Evolutionary conservation across 2,113 vertebrate genomes (phyloP).

Genomic region (Theristicus caerulescens): DNA sequence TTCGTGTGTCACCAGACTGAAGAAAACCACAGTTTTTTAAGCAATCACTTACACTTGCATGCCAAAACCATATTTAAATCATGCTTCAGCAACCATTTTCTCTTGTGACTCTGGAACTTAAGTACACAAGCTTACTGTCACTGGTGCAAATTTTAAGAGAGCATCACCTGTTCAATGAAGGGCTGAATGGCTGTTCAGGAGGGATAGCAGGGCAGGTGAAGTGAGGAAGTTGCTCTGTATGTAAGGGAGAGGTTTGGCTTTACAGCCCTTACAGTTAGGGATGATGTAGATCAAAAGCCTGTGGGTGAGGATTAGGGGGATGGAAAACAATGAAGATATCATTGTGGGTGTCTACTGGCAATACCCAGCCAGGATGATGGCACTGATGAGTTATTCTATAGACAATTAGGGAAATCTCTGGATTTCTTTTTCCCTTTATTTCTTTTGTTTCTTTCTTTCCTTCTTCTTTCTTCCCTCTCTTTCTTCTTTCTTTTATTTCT

Average conservation of each 20-base stretch:
- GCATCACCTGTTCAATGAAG: background rate
- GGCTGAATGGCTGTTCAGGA: background rate
- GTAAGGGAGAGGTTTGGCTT: background rate
- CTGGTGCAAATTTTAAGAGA: background rate
- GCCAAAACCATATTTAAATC: background rate
- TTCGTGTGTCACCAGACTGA: background rate
- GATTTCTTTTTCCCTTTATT: no score
- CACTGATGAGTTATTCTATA: background rate
- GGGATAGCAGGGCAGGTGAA: background rate
- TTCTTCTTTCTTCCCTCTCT: no score
- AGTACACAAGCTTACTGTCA: background rate
- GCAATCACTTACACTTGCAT: background rate
- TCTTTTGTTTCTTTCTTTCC: no score
- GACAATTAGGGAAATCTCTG: background rate
- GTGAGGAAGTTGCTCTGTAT: background rate
- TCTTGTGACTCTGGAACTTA: background rate
- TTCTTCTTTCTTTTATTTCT: no score
- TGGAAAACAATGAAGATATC: background rate
- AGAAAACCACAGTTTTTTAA: background rate
- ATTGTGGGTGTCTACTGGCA: background rate
- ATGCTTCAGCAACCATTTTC: background rate
- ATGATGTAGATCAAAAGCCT: background rate
- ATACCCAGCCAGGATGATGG: background rate
- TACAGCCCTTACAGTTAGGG: background rate
- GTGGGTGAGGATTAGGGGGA: background rate